Percentiles rank a stretch among this genome's conserved stretches.
These are phyloP conservation scores for Pristionchus mayeri DNA, from an alignment of 2,888 invertebrate genomes.

Conservation along the genomic window DNA sequence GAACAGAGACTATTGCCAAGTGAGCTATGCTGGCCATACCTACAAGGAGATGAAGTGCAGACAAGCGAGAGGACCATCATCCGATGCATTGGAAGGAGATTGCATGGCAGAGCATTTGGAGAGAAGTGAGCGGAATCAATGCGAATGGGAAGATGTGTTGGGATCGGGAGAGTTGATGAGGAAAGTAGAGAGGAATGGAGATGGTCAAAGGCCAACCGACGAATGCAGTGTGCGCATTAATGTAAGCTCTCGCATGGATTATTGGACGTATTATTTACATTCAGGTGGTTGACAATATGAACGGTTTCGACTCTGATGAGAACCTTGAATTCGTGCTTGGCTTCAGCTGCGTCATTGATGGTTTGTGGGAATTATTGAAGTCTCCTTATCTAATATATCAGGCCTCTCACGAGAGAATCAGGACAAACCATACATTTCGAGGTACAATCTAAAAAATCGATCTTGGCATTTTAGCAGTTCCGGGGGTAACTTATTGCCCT, in stretches of 20 bases:
- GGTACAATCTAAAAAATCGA: too few species aligned
- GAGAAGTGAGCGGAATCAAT: not conserved
- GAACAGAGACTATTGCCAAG: slow-evolving; percentile 51
- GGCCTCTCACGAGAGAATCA: too few species aligned
- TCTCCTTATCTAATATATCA: too few species aligned
- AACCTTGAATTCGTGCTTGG: slow-evolving; percentile 42
- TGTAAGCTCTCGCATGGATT: not conserved
- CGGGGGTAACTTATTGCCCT: too few species aligned
- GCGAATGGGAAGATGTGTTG: slow-evolving; percentile 57
- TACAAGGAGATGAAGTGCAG: not conserved
- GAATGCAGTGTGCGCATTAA: slow-evolving; percentile 10
- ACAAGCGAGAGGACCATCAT: slow-evolving; percentile 55
- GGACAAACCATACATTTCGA: not conserved
- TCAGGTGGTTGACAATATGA: slow-evolving; percentile 24
- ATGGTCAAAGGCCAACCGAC: slow-evolving; percentile 38
- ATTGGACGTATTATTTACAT: not conserved
- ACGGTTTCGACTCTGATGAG: slow-evolving; percentile 42
- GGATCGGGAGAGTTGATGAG: slow-evolving; percentile 55
- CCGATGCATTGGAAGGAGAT: slow-evolving; percentile 55
- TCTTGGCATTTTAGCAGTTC: too few species aligned
- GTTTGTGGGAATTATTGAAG: not conserved
- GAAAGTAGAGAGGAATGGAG: slow-evolving; percentile 50
- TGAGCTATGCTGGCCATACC: not conserved
- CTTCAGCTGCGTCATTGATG: slow-evolving; percentile 48
- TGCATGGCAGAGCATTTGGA: slow-evolving; percentile 51